Evolutionary conservation across 2,888 invertebrate species (phyloP).

Genomic region (Lasiommata megera): DNA sequence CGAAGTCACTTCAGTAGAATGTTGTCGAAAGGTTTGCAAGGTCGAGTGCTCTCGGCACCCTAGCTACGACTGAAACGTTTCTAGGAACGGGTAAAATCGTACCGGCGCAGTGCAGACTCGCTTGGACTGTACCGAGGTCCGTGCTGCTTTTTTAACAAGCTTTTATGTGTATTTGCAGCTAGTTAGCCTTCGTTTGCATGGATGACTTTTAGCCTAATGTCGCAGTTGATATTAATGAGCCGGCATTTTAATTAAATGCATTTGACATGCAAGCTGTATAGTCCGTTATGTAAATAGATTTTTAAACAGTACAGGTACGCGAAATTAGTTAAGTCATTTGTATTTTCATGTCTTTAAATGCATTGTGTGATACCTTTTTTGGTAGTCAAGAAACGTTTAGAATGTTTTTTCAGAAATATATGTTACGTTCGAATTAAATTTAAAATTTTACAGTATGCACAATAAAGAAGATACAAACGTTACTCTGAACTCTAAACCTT

Average conservation of each 20-base stretch:
- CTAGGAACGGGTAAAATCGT: slow-evolving; percentile 27
- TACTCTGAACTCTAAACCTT: too few relatives aligned
- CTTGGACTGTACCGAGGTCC: slow-evolving; percentile 35
- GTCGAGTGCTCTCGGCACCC: slow-evolving; percentile 65
- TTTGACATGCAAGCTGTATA: slow-evolving; percentile 4
- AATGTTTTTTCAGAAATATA: too few relatives aligned
- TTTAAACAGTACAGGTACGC: neutral
- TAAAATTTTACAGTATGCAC: too few relatives aligned
- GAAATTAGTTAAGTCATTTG: too few relatives aligned
- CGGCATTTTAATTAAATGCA: slow-evolving; percentile 18
- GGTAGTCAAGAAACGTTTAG: too few relatives aligned
- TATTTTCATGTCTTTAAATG: too few relatives aligned
- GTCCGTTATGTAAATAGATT: neutral
- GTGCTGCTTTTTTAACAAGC: slow-evolving; percentile 45
- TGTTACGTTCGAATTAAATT: too few relatives aligned
- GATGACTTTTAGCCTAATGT: slow-evolving; percentile 26
- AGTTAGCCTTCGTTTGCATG: slow-evolving; percentile 30
- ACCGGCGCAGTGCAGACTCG: slow-evolving; percentile 61
- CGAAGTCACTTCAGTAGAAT: slow-evolving; percentile 38
- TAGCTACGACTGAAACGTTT: slow-evolving; percentile 54
- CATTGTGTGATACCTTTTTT: too few relatives aligned
- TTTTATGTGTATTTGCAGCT: slow-evolving; percentile 42
- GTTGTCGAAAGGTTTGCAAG: slow-evolving; percentile 49
- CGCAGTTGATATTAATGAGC: slow-evolving; percentile 22
- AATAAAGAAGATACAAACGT: too few relatives aligned